Conservation (phyloP, 2,113 vertebrate genomes). For the Benthochromis sp. region DNA sequence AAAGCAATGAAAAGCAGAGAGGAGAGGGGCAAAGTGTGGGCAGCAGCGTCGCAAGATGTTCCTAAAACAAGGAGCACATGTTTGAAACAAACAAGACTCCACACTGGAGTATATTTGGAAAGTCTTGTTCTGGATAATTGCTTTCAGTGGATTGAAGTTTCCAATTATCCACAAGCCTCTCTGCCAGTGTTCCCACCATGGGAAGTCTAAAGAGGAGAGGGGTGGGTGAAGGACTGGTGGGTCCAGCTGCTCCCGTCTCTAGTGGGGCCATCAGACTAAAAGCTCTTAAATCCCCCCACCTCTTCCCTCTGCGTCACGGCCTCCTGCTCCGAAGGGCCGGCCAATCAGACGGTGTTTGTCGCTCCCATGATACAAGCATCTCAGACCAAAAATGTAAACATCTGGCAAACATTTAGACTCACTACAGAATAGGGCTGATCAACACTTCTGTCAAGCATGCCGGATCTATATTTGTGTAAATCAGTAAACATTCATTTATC, state of each 20-base stretch:
- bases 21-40: not conserved
- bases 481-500: not conserved
- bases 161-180: conserved; percentile 57
- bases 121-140: conserved; percentile 62
- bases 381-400: conserved; percentile 71
- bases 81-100: conserved; percentile 23
- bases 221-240: conserved; percentile 26
- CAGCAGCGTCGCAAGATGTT: conserved; percentile 5
- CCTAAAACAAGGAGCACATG: conserved; percentile 22
- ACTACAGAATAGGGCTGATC: conserved; percentile 38
- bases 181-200: conserved; percentile 51
- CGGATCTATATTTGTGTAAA: not conserved
- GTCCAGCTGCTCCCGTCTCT: conserved; percentile 52
- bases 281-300: conserved; percentile 10
- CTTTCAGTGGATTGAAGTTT: conserved; percentile 69
- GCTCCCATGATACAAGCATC: conserved; percentile 62
- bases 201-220: conserved; percentile 8
- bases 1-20: not conserved
- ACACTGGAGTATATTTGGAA: conserved; percentile 62
- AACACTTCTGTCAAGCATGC: not conserved
- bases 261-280: conserved; percentile 22
- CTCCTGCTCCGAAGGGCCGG: conserved; percentile 2
- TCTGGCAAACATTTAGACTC: conserved; percentile 68
- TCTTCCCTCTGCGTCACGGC: conserved; percentile 39
- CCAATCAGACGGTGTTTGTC: conserved; percentile 43